Percentiles rank a stretch among this genome's conserved stretches.
Conservation (phyloP, 2,888 invertebrate genomes). For the Nyleta sp. region DNA sequence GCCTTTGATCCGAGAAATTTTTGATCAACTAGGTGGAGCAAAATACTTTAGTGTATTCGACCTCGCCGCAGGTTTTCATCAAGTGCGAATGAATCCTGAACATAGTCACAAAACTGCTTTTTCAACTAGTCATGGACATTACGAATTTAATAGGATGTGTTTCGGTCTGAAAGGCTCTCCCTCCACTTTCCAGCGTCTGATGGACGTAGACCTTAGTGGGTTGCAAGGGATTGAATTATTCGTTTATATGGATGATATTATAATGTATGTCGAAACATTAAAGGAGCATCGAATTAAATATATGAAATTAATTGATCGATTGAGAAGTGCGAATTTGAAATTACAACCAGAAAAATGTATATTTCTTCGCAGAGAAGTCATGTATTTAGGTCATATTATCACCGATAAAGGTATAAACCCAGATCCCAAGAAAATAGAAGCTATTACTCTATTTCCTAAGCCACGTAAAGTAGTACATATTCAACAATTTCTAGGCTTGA, state of each 20-base stretch:
- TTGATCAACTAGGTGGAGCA: not conserved
- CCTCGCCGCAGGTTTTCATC: not conserved
- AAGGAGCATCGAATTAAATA: not conserved
- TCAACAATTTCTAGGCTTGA: too few species aligned
- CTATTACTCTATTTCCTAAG: not conserved
- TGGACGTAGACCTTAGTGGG: not conserved
- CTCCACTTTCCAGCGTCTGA: not conserved
- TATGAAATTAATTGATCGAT: not conserved
- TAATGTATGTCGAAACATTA: not conserved
- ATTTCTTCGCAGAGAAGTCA: not conserved
- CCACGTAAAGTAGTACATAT: too few species aligned
- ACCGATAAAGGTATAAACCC: constrained; percentile 1
- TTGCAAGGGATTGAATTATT: not conserved
- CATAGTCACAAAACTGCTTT: not conserved
- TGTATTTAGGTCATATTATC: not conserved
- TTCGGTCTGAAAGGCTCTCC: not conserved
- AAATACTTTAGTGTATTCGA: not conserved
- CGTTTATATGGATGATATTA: constrained; percentile 1
- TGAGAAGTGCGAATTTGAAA: not conserved
- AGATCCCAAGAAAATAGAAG: not conserved
- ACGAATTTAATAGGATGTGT: not conserved
- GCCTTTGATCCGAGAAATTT: not conserved
- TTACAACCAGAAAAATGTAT: constrained; percentile 5
- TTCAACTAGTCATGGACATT: not conserved
- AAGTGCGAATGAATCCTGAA: not conserved